Evolutionary conservation across 2,888 invertebrate genomes (phyloP), one percentile per base, ranked within the genome.

Genomic region (Mycogona germanica): DNA sequence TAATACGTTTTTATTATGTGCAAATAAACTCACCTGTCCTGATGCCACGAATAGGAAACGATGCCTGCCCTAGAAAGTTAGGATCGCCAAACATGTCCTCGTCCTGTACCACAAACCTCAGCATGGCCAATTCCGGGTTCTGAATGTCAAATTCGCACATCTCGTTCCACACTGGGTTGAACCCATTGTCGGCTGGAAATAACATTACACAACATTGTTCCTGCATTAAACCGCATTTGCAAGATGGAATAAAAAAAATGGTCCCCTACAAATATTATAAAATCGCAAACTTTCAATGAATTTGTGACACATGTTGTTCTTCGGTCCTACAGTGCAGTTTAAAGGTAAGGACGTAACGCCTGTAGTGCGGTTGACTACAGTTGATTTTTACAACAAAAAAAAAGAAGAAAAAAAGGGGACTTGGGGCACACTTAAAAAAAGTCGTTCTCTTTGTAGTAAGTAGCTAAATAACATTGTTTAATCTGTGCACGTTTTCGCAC

Each of bases 81-180:
- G 83, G 86, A 65, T 96, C 96, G 0, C 93, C 93, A 72, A 98
- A 97, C 75, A 93, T 87, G 67, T 98, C 97, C 69, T 93, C 95
- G 70, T 93, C 93, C 70, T 89, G 85, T 0, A 93, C 87, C 38
- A 85, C 76, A 70, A 96, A 93, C 35, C 93, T 37, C 3, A 72
- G 71, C 46, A 95, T 70, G 0, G 93, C 88, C 65, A 89, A 76
- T 51, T 86, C 77, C 0, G 92, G 88, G 73, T 85, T 88, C 14
- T 73, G 71, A 12, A 95, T 76, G 37, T 81, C 79, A 68, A 93
- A 91, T 63, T 85, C 83, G 70, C 86, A 86, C 9, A 76, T 75
- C 65, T 92, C 89, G 66, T 87, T 85, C 93, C 95, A 96, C 54
- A 83, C 74, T 0, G 95, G 95, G 73, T 91, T 92, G 59, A 93